Evolutionary conservation across 2,888 invertebrate species (phyloP).

Genomic region (Tetragnatha montana): DNA sequence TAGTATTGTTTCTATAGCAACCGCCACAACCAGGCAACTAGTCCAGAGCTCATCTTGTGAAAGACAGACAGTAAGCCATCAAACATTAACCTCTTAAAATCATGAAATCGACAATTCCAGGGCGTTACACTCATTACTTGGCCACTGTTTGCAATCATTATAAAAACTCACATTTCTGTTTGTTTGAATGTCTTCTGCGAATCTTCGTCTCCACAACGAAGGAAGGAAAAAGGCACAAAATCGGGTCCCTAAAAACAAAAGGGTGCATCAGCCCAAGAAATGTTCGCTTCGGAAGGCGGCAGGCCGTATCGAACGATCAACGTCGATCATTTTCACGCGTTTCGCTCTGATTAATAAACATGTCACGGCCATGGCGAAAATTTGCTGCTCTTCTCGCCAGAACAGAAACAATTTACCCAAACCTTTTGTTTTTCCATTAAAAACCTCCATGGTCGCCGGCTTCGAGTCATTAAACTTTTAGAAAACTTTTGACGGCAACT

Average conservation of each 20-base stretch:
- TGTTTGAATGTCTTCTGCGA: too few species aligned
- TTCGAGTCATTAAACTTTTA: slow-evolving; percentile 20
- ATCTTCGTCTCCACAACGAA: too few species aligned
- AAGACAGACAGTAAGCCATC: too few species aligned
- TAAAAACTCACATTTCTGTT: too few species aligned
- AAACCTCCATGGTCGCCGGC: slow-evolving; percentile 15
- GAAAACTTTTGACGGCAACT: background rate
- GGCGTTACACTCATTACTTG: too few species aligned
- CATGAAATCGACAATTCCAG: too few species aligned
- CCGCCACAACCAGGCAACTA: too few species aligned
- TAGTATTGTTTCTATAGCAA: too few species aligned
- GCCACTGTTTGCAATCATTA: too few species aligned
- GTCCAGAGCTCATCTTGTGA: too few species aligned
- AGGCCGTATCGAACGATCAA: slow-evolving; percentile 11
- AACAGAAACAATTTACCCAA: slow-evolving; percentile 36
- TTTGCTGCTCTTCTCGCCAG: slow-evolving; percentile 10
- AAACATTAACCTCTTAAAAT: too few species aligned
- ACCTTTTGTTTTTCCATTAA: slow-evolving; percentile 30
- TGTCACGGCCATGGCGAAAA: slow-evolving; percentile 52
- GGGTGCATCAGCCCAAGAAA: background rate
- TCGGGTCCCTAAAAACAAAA: background rate
- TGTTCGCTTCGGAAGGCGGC: background rate
- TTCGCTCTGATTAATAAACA: slow-evolving; percentile 59
- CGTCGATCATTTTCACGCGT: slow-evolving; percentile 48
- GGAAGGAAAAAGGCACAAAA: too few species aligned